Evolutionary conservation across 2,113 vertebrate species (phyloP).

Genomic region (Carettochelys insculpta): DNA sequence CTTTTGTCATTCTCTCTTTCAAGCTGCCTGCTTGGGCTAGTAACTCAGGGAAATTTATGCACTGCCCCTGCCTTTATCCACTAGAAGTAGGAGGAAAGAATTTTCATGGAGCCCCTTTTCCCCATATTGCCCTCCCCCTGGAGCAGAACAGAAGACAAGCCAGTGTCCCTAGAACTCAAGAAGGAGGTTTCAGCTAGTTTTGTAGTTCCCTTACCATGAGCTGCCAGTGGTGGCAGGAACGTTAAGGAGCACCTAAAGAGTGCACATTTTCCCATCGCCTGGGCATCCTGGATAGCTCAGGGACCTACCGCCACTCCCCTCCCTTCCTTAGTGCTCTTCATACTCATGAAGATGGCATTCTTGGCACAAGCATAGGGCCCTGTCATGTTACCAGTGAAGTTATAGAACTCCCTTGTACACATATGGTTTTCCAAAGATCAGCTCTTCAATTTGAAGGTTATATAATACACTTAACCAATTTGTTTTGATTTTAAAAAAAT

Average conservation of each 20-base stretch:
- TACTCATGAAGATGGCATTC: neutral
- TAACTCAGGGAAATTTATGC: neutral
- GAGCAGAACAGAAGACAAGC: neutral
- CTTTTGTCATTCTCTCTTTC: neutral
- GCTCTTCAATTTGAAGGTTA: neutral
- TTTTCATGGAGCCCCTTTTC: neutral
- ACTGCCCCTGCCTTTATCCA: neutral
- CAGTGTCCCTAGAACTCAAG: neutral
- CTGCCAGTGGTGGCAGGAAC: neutral
- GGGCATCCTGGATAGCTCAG: neutral
- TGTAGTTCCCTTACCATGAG: neutral
- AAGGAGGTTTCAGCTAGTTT: fast-evolving
- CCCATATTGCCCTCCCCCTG: neutral
- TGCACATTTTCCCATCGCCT: neutral
- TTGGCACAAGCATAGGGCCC: neutral
- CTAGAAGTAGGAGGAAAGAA: neutral
- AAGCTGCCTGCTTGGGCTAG: neutral
- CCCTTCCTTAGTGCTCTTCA: neutral
- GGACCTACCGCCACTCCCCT: neutral
- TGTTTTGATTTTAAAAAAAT: neutral
- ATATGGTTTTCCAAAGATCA: neutral
- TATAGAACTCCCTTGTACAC: neutral
- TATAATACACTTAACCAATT: neutral
- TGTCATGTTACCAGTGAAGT: neutral
- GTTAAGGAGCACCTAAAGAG: neutral